Percentiles rank a stretch among this genome's conserved stretches.
Evolutionary conservation across 2,113 vertebrate species (phyloP).

Genomic region (Takifugu flavidus): DNA sequence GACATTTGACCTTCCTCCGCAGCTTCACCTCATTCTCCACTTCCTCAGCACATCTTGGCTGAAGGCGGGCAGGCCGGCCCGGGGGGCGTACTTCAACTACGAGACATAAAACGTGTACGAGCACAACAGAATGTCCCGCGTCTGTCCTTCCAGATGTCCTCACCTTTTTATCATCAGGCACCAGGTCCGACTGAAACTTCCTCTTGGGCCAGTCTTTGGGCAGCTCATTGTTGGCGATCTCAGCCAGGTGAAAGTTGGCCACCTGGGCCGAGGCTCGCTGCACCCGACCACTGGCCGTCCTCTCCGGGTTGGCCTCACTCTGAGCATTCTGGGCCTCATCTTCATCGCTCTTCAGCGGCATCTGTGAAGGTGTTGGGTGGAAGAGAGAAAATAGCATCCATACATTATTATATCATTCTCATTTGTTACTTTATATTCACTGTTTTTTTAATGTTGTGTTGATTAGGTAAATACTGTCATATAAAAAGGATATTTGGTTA

Average conservation of each 20-base stretch:
- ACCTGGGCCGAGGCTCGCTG: constrained; percentile 89
- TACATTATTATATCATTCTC: too few species aligned
- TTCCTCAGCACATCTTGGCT: constrained; percentile 92
- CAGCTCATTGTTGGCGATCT: constrained; percentile 87
- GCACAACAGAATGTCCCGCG: neutral
- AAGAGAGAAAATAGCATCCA: neutral
- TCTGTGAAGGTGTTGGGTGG: constrained; percentile 33
- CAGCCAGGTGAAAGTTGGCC: constrained; percentile 88
- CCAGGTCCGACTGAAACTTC: constrained; percentile 90
- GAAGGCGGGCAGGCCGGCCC: constrained; percentile 87
- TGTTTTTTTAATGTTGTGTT: too few species aligned
- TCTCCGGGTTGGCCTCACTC: constrained; percentile 74
- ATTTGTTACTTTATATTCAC: too few species aligned
- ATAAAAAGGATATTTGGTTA: too few species aligned
- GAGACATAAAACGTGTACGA: neutral
- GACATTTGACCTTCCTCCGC: constrained; percentile 88
- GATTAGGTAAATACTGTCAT: too few species aligned
- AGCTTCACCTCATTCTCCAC: constrained; percentile 92
- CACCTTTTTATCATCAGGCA: constrained; percentile 87
- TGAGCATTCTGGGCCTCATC: constrained; percentile 70
- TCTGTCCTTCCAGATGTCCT: neutral
- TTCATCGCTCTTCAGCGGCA: constrained; percentile 46
- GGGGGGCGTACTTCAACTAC: constrained; percentile 91
- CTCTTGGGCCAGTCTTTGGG: constrained; percentile 93
- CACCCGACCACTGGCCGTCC: constrained; percentile 75